Evolutionary conservation across 2,113 vertebrate genomes (phyloP), one percentile per base, ranked within the genome.

Genomic region (Martes martes): DNA sequence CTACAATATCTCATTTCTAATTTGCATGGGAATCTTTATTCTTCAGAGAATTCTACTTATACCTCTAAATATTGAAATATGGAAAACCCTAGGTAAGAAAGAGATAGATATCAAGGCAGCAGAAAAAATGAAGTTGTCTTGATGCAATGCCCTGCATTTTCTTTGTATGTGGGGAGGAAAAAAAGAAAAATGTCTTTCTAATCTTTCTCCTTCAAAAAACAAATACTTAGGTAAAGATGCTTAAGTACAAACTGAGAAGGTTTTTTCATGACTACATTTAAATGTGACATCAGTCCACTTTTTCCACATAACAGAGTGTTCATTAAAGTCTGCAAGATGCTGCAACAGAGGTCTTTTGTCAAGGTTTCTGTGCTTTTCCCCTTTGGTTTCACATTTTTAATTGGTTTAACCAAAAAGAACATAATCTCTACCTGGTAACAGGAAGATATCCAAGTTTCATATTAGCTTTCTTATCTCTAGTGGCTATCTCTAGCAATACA

Each of bases 381-480:
- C 73, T 94, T 95, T 91, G 92, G 89, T 94, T 98, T 97, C 42
- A 92, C 16, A 90, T 90, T 91, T 15, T 9, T 94, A 98, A 96
- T 65, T 86, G 67, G 67, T 95, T 96, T 86, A 91, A 81, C 80
- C 90, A 47, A 78, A 96, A 98, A 91, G 8, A 96, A 93, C 78
- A 95, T 95, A 92, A 90, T 96, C 59, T 89, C 36, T 98, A 97
- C 84, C 89, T 97, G 87, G 76, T 94, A 96, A 52, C 80, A 95
- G 52, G 45, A 98, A 97, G 82, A 92, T 76, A 94, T 95, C 93
- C 82, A 97, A 33, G 23, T 96, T 98, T 96, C 94, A 88, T 90
- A 97, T 94, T 76, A 90, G 52, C 84, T 95, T 97, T 95, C 39
- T 89, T 95, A 39, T 93, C 96, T 97, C 81, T 79, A 74, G n/a